These are phyloP conservation scores for Augochlora pura DNA, from an alignment of 1,140 invertebrate species.

Conservation along the genomic window DNA sequence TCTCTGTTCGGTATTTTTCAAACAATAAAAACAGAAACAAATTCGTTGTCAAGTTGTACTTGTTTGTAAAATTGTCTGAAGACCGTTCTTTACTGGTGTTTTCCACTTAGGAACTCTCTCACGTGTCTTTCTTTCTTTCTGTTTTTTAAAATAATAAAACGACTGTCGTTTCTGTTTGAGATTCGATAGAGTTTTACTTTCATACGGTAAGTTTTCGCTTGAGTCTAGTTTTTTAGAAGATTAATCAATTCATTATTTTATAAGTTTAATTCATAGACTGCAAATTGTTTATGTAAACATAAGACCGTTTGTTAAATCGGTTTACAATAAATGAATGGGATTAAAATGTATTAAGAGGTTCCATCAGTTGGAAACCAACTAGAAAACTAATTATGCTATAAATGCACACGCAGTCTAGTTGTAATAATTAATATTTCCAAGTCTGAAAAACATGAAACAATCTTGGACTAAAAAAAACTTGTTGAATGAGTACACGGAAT, in stretches of 20 bases:
- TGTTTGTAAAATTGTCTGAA: not conserved
- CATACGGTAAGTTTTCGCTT: conserved; percentile 44
- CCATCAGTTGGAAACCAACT: no score
- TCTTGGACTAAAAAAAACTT: conserved; percentile 10
- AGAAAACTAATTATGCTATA: no score
- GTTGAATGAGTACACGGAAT: not conserved
- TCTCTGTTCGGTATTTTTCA: not conserved
- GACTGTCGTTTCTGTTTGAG: conserved; percentile 15
- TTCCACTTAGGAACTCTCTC: not conserved
- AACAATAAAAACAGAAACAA: conserved; percentile 16
- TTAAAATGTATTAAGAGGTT: no score
- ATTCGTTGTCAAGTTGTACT: conserved; percentile 19
- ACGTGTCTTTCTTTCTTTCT: conserved; percentile 19
- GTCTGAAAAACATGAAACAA: not conserved
- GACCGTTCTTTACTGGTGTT: not conserved
- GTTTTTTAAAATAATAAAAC: conserved; percentile 27
- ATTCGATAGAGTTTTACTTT: conserved; percentile 12
- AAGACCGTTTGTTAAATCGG: no score
- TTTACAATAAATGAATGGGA: no score
- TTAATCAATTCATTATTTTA: conserved; percentile 22
- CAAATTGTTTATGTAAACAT: no score
- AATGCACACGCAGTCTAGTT: no score
- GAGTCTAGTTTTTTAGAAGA: conserved; percentile 17
- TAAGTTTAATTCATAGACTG: conserved; percentile 16
- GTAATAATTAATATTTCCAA: conserved; percentile 20